Evolutionary conservation across 2,888 invertebrate species (phyloP), one percentile per base, ranked within the genome.

Genomic region (Hypselothyrea guttata): DNA sequence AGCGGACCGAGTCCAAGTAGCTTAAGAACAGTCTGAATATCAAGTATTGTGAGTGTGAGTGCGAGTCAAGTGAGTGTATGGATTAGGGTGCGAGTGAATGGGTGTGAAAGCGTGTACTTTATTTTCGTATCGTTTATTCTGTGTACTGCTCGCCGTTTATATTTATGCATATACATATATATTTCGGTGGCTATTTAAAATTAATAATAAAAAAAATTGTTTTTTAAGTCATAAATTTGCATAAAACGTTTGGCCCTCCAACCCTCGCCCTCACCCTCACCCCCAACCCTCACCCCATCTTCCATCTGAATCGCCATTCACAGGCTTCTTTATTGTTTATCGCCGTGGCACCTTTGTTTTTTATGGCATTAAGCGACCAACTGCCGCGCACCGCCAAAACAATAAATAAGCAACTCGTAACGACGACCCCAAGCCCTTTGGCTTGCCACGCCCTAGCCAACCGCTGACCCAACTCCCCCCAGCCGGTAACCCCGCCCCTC

Each of bases 331-430:
- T 71, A 76, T 84, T 81, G 73, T 76, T 84, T 76, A 78, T 78
- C 73, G 84, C 59, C 68, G 63, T 71, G 71, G 84, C 78, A 78
- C 78, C 78, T 84, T 78, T 77, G 82, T 68, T 77, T 84, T 78
- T 78, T 81, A 84, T 82, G 78, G 82, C 78, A 57, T 69, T 69
- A 75, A 77, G 81, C 81, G 69, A 58, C 79, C 75, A 77, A 77
- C 84, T 83, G 84, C 76, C 76, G 60, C 58, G 68, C 70, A 70
- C 77, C 82, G 68, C 68, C 65, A 84, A 76, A 81, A 84, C 82
- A 78, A 78, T 84, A 84, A 78, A 84, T 77, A 81, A 69, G 61
- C 48, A 68, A 55, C 71, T 59, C 71, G 51, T 47, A 53, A 18
- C 58, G 38, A 22, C 65, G 52, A 61, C 60, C 66, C 49, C 33